Evolutionary conservation across 2,888 invertebrate genomes (phyloP).

Genomic region (Tipula unca): DNA sequence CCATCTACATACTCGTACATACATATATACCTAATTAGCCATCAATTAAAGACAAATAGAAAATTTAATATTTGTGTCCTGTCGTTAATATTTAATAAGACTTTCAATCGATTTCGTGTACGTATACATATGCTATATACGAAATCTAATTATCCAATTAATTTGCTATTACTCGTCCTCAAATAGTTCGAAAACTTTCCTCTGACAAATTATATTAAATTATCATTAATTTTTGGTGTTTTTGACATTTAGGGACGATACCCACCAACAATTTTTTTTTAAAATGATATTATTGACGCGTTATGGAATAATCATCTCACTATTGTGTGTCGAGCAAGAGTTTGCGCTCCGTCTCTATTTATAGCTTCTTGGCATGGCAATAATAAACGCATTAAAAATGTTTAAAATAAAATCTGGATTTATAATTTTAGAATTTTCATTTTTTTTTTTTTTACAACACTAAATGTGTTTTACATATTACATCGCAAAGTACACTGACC

Average conservation of each 20-base stretch:
- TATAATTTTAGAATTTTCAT: background rate
- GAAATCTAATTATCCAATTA: background rate
- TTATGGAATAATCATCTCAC: background rate
- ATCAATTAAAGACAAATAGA: background rate
- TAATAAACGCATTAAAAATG: background rate
- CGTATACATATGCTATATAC: background rate
- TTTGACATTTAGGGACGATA: background rate
- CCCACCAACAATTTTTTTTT: background rate
- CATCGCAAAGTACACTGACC: conserved; percentile 19
- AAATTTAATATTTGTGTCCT: background rate
- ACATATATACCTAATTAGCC: background rate
- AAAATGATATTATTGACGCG: background rate
- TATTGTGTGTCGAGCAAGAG: background rate
- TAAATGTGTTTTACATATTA: conserved; percentile 2
- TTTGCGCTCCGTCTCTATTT: background rate
- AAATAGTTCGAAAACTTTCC: background rate
- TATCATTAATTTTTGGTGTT: background rate
- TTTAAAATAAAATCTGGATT: background rate
- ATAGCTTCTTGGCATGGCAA: background rate
- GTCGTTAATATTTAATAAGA: background rate
- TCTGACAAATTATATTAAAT: background rate
- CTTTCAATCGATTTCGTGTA: background rate
- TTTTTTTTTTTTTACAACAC: background rate
- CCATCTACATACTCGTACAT: too few species aligned
- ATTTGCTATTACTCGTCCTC: conserved; percentile 14